Evolutionary conservation across 2,113 vertebrate species (phyloP), one percentile per base, ranked within the genome.

Genomic region (Eurypyga helias): DNA sequence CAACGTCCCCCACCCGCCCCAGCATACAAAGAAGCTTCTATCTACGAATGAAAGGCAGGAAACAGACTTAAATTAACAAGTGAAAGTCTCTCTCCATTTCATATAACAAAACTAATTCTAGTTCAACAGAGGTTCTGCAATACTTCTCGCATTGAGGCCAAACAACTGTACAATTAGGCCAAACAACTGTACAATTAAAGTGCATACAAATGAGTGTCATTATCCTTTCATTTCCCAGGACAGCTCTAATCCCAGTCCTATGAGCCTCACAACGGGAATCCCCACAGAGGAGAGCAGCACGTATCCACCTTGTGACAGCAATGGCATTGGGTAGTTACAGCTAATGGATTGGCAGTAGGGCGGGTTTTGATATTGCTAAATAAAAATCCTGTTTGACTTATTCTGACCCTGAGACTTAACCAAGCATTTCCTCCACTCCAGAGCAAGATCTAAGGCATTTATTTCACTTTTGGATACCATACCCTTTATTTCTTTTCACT

Each of bases 31-130:
- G 90, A 2, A 77, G 33, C 64, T 64, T 81, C 65, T 80, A 58
- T 95, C 83, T 55, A 38, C 55, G 90, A 70, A 78, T 66, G 90
- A 88, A 92, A 95, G 71, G 60, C 93, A 90, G 71, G 75, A 96
- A 88, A 33, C 31, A 86, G 79, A 24, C 60, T 49, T 66, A 65
- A 61, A 89, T 93, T 87, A 96, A 76, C 38, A 76, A 90, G 60
- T 34, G 33, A 94, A 75, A n/a, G 41, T 33, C 45, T 80, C 28
- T 67, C 46, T 58, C 25, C 29, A 21, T 92, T 81, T 78, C 38
- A 15, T 25, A 25, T 67, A 76, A 84, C 78, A 60, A 67, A 92
- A 57, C 14, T 31, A 81, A 88, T 70, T 79, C 86, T n/a, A 45
- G 52, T 41, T 57, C 48, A 67, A 71, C 57, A 49, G 94, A 87